Conservation (phyloP, 1,140 invertebrate genomes). For the Drosophila ogumai region DNA sequence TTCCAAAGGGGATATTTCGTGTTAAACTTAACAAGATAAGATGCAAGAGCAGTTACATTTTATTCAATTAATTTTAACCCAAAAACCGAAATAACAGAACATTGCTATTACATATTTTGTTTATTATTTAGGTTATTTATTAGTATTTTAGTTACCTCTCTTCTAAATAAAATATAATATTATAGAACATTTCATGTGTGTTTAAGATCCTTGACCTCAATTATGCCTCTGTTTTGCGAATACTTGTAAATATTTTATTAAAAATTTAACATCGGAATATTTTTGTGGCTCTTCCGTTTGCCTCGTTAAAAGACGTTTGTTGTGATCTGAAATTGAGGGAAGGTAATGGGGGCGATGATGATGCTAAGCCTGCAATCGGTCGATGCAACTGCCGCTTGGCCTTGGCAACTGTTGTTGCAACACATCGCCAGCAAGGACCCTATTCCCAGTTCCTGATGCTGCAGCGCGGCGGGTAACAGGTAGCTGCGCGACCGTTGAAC, state of each 20-base stretch:
- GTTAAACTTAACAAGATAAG: background rate
- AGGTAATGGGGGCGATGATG: background rate
- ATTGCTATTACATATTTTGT: no score
- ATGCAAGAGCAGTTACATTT: background rate
- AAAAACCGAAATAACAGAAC: no score
- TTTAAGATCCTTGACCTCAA: no score
- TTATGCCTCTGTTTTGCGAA: background rate
- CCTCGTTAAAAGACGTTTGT: background rate
- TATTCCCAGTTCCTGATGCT: constrained; percentile 17
- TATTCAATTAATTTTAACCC: no score
- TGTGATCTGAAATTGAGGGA: background rate
- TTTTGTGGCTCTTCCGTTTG: background rate
- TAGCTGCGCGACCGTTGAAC: constrained; percentile 29
- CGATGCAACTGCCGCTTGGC: constrained; percentile 4
- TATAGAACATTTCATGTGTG: no score
- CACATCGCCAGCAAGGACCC: background rate
- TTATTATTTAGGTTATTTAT: background rate
- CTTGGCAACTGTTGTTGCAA: constrained; percentile 16
- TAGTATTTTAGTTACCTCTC: background rate
- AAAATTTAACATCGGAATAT: background rate
- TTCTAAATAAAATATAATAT: background rate
- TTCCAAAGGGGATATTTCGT: no score
- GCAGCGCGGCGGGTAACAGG: constrained; percentile 18
- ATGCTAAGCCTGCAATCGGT: background rate
- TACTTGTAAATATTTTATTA: background rate